Conservation (phyloP, 2,113 vertebrate species). For the Dissostichus mawsoni region DNA sequence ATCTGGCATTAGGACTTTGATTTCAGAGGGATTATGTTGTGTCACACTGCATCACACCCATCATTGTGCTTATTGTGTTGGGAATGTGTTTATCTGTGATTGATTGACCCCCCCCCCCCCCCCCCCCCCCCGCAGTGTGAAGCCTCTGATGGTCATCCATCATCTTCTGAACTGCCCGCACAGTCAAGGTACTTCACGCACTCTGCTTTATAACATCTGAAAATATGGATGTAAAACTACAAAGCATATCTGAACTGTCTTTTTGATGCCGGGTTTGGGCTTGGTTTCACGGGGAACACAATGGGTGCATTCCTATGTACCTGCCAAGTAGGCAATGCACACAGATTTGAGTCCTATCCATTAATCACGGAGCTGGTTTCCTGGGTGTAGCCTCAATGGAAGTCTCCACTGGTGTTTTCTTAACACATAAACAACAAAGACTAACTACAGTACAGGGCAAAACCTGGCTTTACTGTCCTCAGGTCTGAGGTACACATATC, state of each 20-base stretch:
- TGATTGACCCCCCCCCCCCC: conserved; percentile 32
- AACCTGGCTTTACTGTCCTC: conserved; percentile 1
- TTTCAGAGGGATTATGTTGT: conserved; percentile 11
- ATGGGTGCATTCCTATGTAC: conserved; percentile 37
- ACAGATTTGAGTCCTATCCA: neutral
- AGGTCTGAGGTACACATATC: neutral
- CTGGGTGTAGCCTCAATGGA: conserved; percentile 1
- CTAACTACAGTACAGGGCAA: neutral
- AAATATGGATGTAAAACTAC: conserved; percentile 2
- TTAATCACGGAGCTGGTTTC: conserved; percentile 46
- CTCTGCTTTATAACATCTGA: neutral
- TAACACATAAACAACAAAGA: conserved; percentile 25
- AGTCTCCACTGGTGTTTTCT: neutral
- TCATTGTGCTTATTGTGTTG: conserved; percentile 38
- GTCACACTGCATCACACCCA: conserved; percentile 28
- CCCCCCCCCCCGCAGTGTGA: conserved; percentile 82
- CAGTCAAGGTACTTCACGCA: conserved; percentile 85
- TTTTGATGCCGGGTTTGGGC: neutral
- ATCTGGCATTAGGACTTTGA: neutral
- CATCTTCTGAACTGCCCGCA: conserved; percentile 88
- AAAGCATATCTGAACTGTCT: neutral
- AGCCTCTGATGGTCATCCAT: conserved; percentile 92
- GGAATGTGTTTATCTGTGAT: conserved; percentile 50
- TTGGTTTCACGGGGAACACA: conserved; percentile 20
- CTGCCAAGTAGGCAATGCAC: conserved; percentile 29